Evolutionary conservation across 1,140 invertebrate species (phyloP).

Genomic region (Nephotettix cincticeps): DNA sequence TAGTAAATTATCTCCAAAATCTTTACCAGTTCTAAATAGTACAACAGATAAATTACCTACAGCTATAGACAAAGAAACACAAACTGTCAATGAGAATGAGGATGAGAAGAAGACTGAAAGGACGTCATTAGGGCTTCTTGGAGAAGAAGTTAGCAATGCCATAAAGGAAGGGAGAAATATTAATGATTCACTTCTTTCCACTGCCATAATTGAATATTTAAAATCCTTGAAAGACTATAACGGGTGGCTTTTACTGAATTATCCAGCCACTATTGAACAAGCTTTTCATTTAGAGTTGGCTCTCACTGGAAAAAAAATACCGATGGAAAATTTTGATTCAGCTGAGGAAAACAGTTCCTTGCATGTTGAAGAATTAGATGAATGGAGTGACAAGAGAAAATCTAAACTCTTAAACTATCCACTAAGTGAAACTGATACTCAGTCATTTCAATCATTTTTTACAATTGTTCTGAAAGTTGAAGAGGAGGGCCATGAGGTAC

Average conservation of each 20-base stretch:
- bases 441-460: conserved; percentile 4
- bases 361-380: too few species aligned
- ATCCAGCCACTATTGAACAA: conserved; percentile 56
- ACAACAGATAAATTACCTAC: too few species aligned
- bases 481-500: neutral
- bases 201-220: conserved; percentile 59
- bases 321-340: conserved; percentile 41
- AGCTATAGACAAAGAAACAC: neutral
- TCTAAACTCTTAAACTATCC: conserved; percentile 5
- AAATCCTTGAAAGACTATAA: conserved; percentile 50
- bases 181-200: conserved; percentile 53
- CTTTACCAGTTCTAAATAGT: too few species aligned
- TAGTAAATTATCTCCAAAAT: neutral
- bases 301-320: conserved; percentile 47
- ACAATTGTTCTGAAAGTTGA: neutral
- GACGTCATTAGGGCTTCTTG: conserved; percentile 45
- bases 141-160: conserved; percentile 54
- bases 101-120: neutral
- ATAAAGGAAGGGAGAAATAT: conserved; percentile 53
- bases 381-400: neutral
- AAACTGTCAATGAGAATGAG: neutral
- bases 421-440: neutral
- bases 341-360: too few species aligned
- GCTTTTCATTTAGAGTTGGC: conserved; percentile 56
- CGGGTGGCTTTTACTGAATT: conserved; percentile 63